Base-by-base conservation (phyloP, 2,797 vertebrate species). In the Dipus sagitta region DNA sequence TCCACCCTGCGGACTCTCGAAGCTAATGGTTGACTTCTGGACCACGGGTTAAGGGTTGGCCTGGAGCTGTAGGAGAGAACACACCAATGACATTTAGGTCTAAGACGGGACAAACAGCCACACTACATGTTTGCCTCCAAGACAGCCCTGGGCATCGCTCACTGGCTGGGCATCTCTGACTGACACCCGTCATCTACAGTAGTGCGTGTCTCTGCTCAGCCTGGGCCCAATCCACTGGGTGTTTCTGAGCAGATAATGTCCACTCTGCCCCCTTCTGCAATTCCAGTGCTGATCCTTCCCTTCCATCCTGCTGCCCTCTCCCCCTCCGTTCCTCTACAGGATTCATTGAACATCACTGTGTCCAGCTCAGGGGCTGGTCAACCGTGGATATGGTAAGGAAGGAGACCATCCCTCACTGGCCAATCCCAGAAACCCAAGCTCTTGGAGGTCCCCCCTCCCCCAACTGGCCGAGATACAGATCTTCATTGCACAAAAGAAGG, bases 161-260 rank as follows among this genome's bases (percentile, higher is more conserved):
- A 6, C 15, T 12, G 65, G 23, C 18, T 0, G 23, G 52, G n/a
- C n/a, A n/a, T n/a, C n/a, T n/a, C 15, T 12, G 65, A 28, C 23
- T 0, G 20, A 47, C 3, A 20, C 0, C 7, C 2, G 0, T 26
- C 7, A 2, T 42, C 64, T 54, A 21, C 52, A 77, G 20, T 54
- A 12, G 14, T 13, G 54, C 0, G 38, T 17, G 15, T 3, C 67
- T 70, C 18, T 11, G 15, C 47, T 54, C 18, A 32, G 68, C 26
- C 71, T 70, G 47, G 7, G 9, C 38, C 17, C 38, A 74, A 70
- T 4, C 34, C 23, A 32, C 81, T 32, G 67, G 38, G 60, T 72
- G 1, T 11, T 13, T 70, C 1, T 21, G 4, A 72, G 72, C n/a
- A 14, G 11, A 67, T 38, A 42, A 38, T n/a, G 52, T 82, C 17